Conservation (phyloP, 2,888 invertebrate species). For the Acronicta psi region DNA sequence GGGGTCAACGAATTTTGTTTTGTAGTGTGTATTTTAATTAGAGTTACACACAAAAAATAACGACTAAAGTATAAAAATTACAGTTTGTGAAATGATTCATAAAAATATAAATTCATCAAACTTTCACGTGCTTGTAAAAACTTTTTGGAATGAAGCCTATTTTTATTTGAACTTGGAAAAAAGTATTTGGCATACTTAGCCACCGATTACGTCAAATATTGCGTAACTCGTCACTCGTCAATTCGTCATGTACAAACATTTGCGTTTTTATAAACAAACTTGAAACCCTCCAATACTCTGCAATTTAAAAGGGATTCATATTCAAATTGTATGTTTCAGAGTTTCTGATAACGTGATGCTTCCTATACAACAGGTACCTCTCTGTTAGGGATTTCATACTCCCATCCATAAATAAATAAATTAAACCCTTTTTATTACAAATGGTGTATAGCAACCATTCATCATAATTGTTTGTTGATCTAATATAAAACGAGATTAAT, state of each 20-base stretch:
- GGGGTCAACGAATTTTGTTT: neutral
- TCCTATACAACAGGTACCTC: neutral
- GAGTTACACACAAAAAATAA: no score
- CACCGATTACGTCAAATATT: no score
- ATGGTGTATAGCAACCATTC: constrained; percentile 23
- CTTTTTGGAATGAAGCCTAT: no score
- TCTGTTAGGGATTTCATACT: constrained; percentile 10
- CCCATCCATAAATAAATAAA: constrained; percentile 14
- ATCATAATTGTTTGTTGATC: constrained; percentile 41
- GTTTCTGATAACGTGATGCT: constrained; percentile 4
- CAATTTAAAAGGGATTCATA: constrained; percentile 12
- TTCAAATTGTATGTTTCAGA: constrained; percentile 12
- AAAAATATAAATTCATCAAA: no score
- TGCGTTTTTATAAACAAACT: neutral
- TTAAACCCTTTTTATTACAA: constrained; percentile 23
- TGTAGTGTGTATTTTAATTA: neutral
- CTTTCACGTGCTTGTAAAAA: no score
- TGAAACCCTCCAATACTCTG: neutral
- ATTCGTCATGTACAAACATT: neutral
- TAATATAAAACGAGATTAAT: constrained; percentile 43
- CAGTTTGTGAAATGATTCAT: no score
- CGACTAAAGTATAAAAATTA: no score
- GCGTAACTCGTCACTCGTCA: no score
- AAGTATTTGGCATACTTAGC: no score
- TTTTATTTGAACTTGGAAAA: no score